phyloP scores from a whole-genome alignment of 2,888 invertebrate genomes.

The Stenurella melanura region DNA sequence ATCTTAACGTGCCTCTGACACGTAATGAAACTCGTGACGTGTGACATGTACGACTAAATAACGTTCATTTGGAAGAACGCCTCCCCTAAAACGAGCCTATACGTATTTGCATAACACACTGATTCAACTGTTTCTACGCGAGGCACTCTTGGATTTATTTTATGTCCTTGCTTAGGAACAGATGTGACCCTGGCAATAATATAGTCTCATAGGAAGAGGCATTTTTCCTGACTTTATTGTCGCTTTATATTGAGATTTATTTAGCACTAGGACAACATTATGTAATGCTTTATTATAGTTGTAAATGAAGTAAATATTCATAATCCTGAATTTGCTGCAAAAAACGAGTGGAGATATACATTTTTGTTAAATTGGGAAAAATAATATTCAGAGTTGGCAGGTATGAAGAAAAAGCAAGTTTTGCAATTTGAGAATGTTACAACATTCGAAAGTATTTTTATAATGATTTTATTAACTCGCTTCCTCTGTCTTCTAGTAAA shows the following conservation, averaged over 20 bases:
- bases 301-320: conserved; percentile 20
- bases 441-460: no score
- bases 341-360: neutral
- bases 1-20: conserved; percentile 68
- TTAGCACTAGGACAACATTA: conserved; percentile 29
- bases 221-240: conserved; percentile 35
- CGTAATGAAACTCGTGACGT: conserved; percentile 70
- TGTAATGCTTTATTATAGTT: conserved; percentile 31
- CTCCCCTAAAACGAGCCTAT: conserved; percentile 56
- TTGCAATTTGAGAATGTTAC: no score
- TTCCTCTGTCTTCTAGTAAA: no score
- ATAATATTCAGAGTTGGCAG: neutral
- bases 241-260: conserved; percentile 43
- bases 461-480: no score
- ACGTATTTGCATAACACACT: conserved; percentile 67
- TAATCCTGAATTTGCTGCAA: neutral
- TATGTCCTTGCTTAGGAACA: conserved; percentile 62
- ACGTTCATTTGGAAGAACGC: conserved; percentile 66
- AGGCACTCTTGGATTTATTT: conserved; percentile 68
- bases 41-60: conserved; percentile 69
- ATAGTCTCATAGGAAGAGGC: conserved; percentile 22
- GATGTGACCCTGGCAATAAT: conserved; percentile 58
- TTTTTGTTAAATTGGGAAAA: neutral
- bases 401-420: no score
- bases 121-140: conserved; percentile 63